Percentiles rank a stretch among this genome's conserved stretches.
phyloP scores from a whole-genome alignment of 2,797 vertebrate genomes.

The Melanotaenia trifasciata region DNA sequence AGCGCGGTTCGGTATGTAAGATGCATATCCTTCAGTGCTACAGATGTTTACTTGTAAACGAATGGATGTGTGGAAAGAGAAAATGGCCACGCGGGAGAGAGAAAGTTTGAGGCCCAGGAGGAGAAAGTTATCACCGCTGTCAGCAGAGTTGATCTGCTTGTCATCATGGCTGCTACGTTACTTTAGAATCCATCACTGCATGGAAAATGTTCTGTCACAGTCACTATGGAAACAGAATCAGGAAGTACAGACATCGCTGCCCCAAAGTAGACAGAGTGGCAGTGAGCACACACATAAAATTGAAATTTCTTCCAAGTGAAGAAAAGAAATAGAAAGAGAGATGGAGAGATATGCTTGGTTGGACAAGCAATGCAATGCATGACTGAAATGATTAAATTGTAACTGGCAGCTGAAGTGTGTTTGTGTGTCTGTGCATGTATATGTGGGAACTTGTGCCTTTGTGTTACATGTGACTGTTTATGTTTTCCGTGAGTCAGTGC shows the following conservation, averaged over 20 bases:
- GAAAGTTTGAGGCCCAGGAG: conserved; percentile 41
- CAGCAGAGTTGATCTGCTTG: conserved; percentile 76
- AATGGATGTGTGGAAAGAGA: conserved; percentile 39
- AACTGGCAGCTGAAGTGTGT: conserved; percentile 53
- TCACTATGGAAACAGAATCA: conserved; percentile 83
- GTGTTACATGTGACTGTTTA: conserved; percentile 49
- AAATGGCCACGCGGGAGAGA: conserved; percentile 21
- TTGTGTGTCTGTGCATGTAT: conserved; percentile 15
- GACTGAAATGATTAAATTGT: conserved; percentile 75
- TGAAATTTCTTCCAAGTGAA: conserved; percentile 69
- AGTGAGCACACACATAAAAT: conserved; percentile 67
- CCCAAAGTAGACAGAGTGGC: conserved; percentile 59
- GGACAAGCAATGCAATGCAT: conserved; percentile 70
- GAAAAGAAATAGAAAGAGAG: conserved; percentile 68
- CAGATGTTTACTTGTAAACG: conserved; percentile 66
- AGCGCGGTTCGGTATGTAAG: conserved; percentile 21
- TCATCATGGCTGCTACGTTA: conserved; percentile 69
- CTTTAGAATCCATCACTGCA: conserved; percentile 78
- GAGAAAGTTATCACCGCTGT: conserved; percentile 74
- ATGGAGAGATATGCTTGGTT: conserved; percentile 72
- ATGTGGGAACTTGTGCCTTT: conserved; percentile 20
- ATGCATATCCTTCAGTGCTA: conserved; percentile 50
- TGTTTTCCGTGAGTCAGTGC: conserved; percentile 54
- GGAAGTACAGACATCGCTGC: conserved; percentile 71
- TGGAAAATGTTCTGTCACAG: conserved; percentile 73